A percentile compares a stretch with the other conserved stretches of the same genome.
phyloP scores from a whole-genome alignment of 2,888 invertebrate species.

The Julus scandinavius region DNA sequence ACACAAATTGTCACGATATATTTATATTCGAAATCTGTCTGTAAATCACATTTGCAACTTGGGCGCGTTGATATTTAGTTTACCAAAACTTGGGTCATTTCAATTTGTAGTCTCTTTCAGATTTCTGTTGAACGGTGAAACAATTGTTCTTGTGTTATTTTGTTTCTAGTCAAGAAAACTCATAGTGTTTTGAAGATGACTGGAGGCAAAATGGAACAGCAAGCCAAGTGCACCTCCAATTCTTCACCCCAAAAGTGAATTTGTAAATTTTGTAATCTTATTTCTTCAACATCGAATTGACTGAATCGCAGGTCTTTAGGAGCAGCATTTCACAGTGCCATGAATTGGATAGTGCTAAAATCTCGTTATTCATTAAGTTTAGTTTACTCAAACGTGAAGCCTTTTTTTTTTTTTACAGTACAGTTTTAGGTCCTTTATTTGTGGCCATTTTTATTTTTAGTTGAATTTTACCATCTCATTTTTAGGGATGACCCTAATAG shows the following conservation, averaged over 20 bases:
- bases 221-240: neutral
- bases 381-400: neutral
- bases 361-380: too few relatives aligned
- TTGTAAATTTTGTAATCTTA: neutral
- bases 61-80: too few relatives aligned
- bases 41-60: too few relatives aligned
- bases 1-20: too few relatives aligned
- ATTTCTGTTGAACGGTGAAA: neutral
- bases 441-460: too few relatives aligned
- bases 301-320: neutral
- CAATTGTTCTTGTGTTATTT: neutral
- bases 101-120: neutral
- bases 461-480: too few relatives aligned
- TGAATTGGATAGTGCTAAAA: too few relatives aligned
- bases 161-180: conserved; percentile 53
- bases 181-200: conserved; percentile 53
- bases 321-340: too few relatives aligned
- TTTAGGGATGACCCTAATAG: too few relatives aligned
- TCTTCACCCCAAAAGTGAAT: neutral
- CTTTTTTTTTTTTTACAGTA: neutral
- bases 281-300: neutral
- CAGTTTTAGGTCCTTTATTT: too few relatives aligned
- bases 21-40: too few relatives aligned
- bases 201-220: conserved; percentile 52
- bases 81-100: too few relatives aligned